Evolutionary conservation across 2,888 invertebrate genomes (phyloP).

Genomic region (Drosophila emarginata): DNA sequence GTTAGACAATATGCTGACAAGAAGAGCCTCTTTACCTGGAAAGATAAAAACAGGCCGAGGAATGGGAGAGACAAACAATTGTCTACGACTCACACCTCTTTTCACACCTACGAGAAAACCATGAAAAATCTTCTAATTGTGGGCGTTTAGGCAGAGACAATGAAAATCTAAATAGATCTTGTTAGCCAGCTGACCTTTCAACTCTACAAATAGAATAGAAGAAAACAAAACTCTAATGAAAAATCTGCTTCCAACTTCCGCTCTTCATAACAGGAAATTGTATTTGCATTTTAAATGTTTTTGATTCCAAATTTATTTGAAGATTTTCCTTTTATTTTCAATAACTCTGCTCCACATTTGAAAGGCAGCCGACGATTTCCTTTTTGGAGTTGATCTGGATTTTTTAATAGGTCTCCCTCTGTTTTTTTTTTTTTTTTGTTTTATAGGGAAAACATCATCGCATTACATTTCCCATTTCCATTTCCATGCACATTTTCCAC

Average conservation of each 20-base stretch:
- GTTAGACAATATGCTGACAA: constrained; percentile 47
- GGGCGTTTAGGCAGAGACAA: constrained; percentile 54
- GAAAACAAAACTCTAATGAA: no score
- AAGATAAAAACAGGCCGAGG: constrained; percentile 41
- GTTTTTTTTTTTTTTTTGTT: not conserved
- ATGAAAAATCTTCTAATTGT: constrained; percentile 41
- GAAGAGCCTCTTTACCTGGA: constrained; percentile 47
- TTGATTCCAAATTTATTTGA: constrained; percentile 22
- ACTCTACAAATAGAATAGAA: constrained; percentile 6
- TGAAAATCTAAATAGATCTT: constrained; percentile 34
- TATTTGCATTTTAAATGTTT: constrained; percentile 33
- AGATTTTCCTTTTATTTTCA: constrained; percentile 11
- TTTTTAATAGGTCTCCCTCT: constrained; percentile 19
- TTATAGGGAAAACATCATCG: constrained; percentile 25
- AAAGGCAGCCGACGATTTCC: constrained; percentile 31
- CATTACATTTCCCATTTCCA: constrained; percentile 43
- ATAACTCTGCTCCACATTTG: constrained; percentile 51
- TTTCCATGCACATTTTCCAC: constrained; percentile 57
- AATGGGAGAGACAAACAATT: not conserved
- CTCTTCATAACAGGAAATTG: constrained; percentile 45
- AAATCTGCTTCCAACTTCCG: constrained; percentile 33
- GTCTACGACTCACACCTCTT: constrained; percentile 39
- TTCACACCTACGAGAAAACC: constrained; percentile 54
- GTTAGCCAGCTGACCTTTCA: constrained; percentile 53
- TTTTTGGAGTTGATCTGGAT: constrained; percentile 31